Evolutionary conservation across 2,113 vertebrate species (phyloP).

Genomic region (Tachysurus fulvidraco): DNA sequence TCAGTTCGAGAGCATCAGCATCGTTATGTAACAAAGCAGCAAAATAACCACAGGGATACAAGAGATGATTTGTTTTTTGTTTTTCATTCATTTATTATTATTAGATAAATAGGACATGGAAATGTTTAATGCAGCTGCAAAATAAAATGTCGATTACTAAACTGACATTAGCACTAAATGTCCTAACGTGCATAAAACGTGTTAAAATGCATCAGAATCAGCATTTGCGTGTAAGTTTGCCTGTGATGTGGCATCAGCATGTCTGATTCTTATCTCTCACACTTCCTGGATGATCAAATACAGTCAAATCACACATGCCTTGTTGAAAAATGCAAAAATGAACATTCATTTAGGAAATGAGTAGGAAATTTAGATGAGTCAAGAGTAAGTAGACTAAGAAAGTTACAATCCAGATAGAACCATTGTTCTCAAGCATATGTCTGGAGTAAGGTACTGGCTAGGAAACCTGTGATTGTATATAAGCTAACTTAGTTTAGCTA

Average conservation of each 20-base stretch:
- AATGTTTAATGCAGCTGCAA: background rate
- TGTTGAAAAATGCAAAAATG: background rate
- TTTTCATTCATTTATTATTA: background rate
- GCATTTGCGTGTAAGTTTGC: conserved; percentile 3
- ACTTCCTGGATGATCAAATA: conserved; percentile 32
- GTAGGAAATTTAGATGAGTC: background rate
- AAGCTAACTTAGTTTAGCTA: background rate
- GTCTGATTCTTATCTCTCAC: conserved; percentile 28
- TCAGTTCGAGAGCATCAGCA: background rate
- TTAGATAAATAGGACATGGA: background rate
- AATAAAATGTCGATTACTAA: background rate
- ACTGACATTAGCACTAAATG: background rate
- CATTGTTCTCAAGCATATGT: background rate
- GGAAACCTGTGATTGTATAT: background rate
- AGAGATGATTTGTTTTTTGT: background rate
- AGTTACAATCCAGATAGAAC: background rate
- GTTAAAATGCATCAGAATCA: background rate
- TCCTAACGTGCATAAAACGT: background rate
- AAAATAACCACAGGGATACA: background rate
- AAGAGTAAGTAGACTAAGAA: no score
- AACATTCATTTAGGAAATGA: background rate
- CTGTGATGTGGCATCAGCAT: background rate
- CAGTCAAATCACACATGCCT: conserved; percentile 6
- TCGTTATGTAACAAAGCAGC: no score
- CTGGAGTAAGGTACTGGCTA: background rate